Evolutionary conservation across 2,888 invertebrate species (phyloP), one percentile per base, ranked within the genome.

Genomic region (Brenthis daphne): DNA sequence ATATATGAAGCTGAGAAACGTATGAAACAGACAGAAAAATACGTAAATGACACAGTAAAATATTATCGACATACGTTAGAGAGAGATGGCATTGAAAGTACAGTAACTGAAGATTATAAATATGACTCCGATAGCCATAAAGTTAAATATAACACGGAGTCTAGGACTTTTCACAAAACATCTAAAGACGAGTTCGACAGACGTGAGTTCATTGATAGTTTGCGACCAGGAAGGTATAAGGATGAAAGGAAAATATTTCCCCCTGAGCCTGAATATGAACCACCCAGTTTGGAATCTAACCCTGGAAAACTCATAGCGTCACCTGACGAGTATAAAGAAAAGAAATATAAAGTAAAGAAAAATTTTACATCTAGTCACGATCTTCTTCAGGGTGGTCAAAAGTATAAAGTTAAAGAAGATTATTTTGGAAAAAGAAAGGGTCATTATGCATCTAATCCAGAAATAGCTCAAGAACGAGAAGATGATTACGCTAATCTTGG

Each of bases 231-330:
- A 6, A 84, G 87, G 73, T 87, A 85, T 70, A 85, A 82, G 74
- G 81, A 82, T 50, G 78, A 84, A 76, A 79, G 86, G 76, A 85
- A 86, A 82, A 75, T 85, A 69, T 92, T 93, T 77, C 88, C 94
- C 76, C 88, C 93, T 33, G 85, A 93, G 79, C 86, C 93, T 16
- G 94, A 94, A 76, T 94, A 93, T 73, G 95, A 95, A 80, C 95
- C 95, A 48, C 95, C 95, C 75, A 95, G 95, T 77, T 90, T 95
- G 64, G 95, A 96, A 78, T 95, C 89, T 0, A 95, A 84, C 57
- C 80, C 82, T 37, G 84, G 83, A 65, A 93, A 94, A 64, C 94
- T 94, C 71, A 94, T 95, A 73, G 93, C 94, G 6, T 94, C 94
- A 16, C 95, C 95, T 3, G 94, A 95, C 76, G 93, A 94, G 75